A percentile compares a stretch with the other conserved stretches of the same genome.
Conservation (phyloP, 1,140 invertebrate species). For the Zelostemma sp. region DNA sequence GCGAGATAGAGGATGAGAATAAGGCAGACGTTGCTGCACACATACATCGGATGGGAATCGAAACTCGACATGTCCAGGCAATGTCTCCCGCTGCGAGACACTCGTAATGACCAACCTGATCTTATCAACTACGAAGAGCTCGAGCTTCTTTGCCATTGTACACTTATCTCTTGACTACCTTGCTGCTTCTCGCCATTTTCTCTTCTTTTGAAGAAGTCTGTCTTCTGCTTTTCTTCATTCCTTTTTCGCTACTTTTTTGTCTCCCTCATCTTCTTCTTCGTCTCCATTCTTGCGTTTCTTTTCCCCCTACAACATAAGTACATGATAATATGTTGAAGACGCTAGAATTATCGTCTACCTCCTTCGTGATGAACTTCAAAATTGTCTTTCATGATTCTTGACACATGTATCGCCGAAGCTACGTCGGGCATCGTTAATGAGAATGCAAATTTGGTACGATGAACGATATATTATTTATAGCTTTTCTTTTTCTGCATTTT, state of each 20-base stretch:
- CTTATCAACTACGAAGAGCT: conserved; percentile 53
- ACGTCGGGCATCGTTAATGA: neutral
- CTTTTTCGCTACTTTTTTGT: conserved; percentile 9
- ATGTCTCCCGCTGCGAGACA: conserved; percentile 62
- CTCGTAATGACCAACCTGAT: conserved; percentile 64
- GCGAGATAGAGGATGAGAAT: conserved; percentile 15
- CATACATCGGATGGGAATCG: conserved; percentile 50
- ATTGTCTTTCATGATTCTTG: too few relatives aligned
- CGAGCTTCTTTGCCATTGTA: conserved; percentile 58
- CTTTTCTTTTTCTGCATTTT: too few relatives aligned
- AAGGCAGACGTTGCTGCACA: conserved; percentile 6
- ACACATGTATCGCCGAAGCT: neutral
- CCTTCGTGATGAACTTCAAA: neutral
- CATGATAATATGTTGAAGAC: neutral
- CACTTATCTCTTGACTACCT: conserved; percentile 57
- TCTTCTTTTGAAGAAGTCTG: conserved; percentile 38
- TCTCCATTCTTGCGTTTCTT: neutral
- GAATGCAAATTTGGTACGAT: conserved; percentile 4
- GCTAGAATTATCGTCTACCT: neutral
- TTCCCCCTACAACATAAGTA: too few relatives aligned
- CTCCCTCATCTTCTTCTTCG: too few relatives aligned
- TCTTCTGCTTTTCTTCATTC: neutral
- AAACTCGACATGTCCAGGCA: conserved; percentile 61
- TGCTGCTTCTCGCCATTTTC: conserved; percentile 40
- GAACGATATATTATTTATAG: too few relatives aligned